A percentile compares a stretch with the other conserved stretches of the same genome.
Evolutionary conservation across 2,888 invertebrate genomes (phyloP).

Genomic region (Ectobius pallidus): DNA sequence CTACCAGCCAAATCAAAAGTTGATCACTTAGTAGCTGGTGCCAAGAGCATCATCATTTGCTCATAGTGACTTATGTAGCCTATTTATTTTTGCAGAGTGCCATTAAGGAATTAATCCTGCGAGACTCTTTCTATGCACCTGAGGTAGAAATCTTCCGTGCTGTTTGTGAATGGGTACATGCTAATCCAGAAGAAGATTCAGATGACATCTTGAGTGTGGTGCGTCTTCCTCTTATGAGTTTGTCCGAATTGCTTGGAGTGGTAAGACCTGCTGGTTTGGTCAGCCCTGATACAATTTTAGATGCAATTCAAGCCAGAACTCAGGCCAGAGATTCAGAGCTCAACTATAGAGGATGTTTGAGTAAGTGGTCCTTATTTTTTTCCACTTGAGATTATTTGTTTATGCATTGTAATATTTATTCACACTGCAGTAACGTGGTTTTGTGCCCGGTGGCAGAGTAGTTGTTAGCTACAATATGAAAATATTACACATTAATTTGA

Average conservation of each 20-base stretch:
- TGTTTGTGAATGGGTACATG: slow-evolving; percentile 84
- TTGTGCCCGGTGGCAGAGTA: too few relatives aligned
- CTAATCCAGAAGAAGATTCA: slow-evolving; percentile 68
- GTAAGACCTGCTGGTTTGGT: slow-evolving; percentile 89
- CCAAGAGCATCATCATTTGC: too few relatives aligned
- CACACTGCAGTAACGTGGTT: too few relatives aligned
- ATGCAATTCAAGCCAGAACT: slow-evolving; percentile 90
- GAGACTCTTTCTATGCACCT: slow-evolving; percentile 95
- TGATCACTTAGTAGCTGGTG: too few relatives aligned
- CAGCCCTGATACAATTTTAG: slow-evolving; percentile 87
- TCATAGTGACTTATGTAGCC: too few relatives aligned
- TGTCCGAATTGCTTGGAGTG: slow-evolving; percentile 84
- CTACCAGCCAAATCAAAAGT: too few relatives aligned
- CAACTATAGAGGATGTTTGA: slow-evolving; percentile 81
- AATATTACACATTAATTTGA: too few relatives aligned
- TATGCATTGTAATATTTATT: too few relatives aligned
- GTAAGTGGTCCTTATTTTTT: too few relatives aligned
- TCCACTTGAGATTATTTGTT: too few relatives aligned
- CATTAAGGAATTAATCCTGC: slow-evolving; percentile 80
- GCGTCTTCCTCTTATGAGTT: slow-evolving; percentile 85
- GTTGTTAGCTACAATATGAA: too few relatives aligned
- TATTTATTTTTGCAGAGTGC: slow-evolving; percentile 66
- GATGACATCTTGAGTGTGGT: slow-evolving; percentile 53
- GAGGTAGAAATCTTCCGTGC: slow-evolving; percentile 95
- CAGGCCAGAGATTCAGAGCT: slow-evolving; percentile 79